phyloP scores from a whole-genome alignment of 2,797 vertebrate species.

The Hyperoplus immaculatus region DNA sequence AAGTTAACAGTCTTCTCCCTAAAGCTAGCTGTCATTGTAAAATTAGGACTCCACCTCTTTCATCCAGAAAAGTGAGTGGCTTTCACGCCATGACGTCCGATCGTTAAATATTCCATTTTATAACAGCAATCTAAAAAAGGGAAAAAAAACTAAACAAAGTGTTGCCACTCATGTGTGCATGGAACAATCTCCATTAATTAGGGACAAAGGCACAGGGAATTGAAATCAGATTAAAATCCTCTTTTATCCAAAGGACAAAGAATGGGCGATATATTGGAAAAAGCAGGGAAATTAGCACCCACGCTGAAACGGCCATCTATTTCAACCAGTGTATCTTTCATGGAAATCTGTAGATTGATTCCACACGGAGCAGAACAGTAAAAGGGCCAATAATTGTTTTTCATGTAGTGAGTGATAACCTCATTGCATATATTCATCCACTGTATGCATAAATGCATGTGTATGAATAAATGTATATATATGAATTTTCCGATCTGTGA shows the following conservation, averaged over 20 bases:
- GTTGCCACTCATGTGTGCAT: neutral
- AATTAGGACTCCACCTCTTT: slow-evolving; percentile 14
- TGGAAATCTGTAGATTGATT: slow-evolving; percentile 33
- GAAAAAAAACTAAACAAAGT: neutral
- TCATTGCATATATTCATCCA: slow-evolving; percentile 57
- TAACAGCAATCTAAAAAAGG: neutral
- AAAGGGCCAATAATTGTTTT: slow-evolving; percentile 61
- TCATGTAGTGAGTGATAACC: slow-evolving; percentile 62
- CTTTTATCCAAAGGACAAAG: slow-evolving; percentile 2
- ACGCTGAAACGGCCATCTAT: neutral
- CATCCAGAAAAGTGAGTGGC: neutral
- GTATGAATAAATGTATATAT: slow-evolving; percentile 49
- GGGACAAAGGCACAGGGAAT: slow-evolving; percentile 12
- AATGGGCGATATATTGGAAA: neutral
- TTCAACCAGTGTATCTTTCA: slow-evolving; percentile 11
- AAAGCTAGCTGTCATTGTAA: slow-evolving; percentile 2
- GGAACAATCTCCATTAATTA: slow-evolving; percentile 20
- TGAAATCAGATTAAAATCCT: slow-evolving; percentile 6
- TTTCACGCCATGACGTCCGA: neutral
- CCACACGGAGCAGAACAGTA: slow-evolving; percentile 7
- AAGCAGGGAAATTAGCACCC: slow-evolving; percentile 12
- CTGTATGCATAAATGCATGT: slow-evolving; percentile 67
- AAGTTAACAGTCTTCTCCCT: neutral
- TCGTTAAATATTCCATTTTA: neutral
- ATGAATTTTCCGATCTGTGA: slow-evolving; percentile 48